Conservation (phyloP, 2,113 vertebrate species). For the Oncorhynchus nerka region DNA sequence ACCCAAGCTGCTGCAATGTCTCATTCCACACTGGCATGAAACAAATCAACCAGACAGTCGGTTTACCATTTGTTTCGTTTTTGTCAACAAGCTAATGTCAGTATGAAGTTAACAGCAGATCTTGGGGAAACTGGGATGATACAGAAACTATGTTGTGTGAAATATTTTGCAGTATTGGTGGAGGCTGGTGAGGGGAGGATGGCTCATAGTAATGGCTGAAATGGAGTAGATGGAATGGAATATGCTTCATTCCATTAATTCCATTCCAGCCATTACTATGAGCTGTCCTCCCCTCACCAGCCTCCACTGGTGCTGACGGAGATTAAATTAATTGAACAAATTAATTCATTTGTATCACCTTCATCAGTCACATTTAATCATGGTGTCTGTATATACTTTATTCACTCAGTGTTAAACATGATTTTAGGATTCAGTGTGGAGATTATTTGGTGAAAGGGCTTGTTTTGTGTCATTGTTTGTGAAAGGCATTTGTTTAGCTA, state of each 20-base stretch:
- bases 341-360: too few relatives aligned
- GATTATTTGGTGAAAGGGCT: too few relatives aligned
- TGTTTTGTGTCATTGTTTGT: background rate
- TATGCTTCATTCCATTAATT: too few relatives aligned
- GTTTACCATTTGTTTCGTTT: conserved; percentile 7
- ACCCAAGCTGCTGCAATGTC: background rate
- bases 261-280: too few relatives aligned
- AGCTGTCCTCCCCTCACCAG: too few relatives aligned
- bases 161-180: background rate
- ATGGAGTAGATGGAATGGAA: too few relatives aligned
- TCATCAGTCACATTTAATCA: too few relatives aligned
- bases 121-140: background rate
- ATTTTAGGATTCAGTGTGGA: background rate
- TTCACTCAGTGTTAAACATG: background rate
- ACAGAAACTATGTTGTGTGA: background rate
- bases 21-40: conserved; percentile 12
- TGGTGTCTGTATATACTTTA: too few relatives aligned
- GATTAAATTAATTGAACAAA: too few relatives aligned
- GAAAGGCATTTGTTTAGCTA: background rate
- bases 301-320: too few relatives aligned
- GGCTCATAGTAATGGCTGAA: too few relatives aligned
- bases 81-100: background rate
- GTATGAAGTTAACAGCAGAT: background rate
- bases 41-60: conserved; percentile 18
- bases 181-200: too few relatives aligned